These are phyloP conservation scores for Microctonus aethiopoides DNA, from an alignment of 2,888 invertebrate genomes.

Conservation along the genomic window DNA sequence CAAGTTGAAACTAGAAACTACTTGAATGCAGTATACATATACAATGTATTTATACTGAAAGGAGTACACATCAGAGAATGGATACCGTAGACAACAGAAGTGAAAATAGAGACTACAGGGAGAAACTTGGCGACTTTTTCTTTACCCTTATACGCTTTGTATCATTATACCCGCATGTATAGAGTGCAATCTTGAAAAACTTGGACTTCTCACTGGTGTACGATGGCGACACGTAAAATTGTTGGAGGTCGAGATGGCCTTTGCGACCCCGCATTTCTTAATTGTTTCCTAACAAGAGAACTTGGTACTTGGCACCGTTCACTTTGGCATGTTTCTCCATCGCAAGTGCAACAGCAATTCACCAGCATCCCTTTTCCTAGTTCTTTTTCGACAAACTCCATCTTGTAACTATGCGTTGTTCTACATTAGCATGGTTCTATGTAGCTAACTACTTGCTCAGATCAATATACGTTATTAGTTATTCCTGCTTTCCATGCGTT, in stretches of 20 bases:
- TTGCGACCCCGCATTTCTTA: constrained; percentile 60
- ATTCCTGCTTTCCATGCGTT: constrained; percentile 34
- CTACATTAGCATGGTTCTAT: no score
- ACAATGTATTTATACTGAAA: background rate
- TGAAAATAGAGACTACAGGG: background rate
- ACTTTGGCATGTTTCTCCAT: constrained; percentile 24
- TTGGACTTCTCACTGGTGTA: background rate
- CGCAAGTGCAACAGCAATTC: background rate
- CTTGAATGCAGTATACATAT: background rate
- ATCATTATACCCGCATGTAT: constrained; percentile 21
- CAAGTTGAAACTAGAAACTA: background rate
- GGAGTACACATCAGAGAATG: background rate
- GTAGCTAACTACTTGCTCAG: constrained; percentile 17
- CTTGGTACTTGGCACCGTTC: constrained; percentile 52
- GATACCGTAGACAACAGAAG: background rate
- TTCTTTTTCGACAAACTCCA: background rate
- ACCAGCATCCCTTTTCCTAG: constrained; percentile 4
- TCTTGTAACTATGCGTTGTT: background rate
- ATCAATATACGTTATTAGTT: background rate
- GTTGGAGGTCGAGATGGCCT: constrained; percentile 36
- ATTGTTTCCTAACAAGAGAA: constrained; percentile 63
- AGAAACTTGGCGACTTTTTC: background rate
- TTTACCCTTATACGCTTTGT: background rate
- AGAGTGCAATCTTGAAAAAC: background rate
- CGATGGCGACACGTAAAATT: constrained; percentile 1